Percentiles rank a stretch among this genome's conserved stretches.
phyloP scores from a whole-genome alignment of 2,113 vertebrate species.

The Centropristis striata region DNA sequence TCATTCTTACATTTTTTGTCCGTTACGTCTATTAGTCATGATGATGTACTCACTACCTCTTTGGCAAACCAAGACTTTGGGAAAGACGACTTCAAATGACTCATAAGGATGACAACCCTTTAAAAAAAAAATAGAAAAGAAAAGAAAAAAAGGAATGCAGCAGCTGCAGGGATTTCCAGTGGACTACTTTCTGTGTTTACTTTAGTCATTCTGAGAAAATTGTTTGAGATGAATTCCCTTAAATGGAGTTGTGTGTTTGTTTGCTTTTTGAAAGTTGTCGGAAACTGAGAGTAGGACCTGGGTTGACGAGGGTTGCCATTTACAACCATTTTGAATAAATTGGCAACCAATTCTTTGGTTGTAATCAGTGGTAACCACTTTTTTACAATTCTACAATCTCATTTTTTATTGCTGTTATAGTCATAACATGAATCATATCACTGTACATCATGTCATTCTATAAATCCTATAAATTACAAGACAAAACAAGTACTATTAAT shows the following conservation, averaged over 20 bases:
- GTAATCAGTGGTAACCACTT: no score
- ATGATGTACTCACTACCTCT: no score
- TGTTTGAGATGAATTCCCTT: not conserved
- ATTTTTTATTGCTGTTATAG: no score
- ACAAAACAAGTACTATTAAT: no score
- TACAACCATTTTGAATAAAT: no score
- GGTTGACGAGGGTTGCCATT: no score
- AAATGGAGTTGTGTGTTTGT: not conserved
- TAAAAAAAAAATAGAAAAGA: not conserved
- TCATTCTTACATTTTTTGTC: not conserved
- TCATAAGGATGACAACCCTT: not conserved
- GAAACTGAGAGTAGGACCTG: not conserved
- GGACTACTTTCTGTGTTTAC: not conserved
- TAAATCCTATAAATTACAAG: no score
- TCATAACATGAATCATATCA: no score
- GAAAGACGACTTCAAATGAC: not conserved
- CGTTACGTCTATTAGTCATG: not conserved
- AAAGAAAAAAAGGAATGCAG: not conserved
- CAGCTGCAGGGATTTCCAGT: not conserved
- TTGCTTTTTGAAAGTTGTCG: not conserved
- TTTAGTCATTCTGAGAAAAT: not conserved
- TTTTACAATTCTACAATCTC: no score
- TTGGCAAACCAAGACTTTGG: not conserved
- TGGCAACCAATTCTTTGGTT: no score
- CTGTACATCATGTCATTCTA: no score